A percentile compares a stretch with the other conserved stretches of the same genome.
phyloP scores from a whole-genome alignment of 2,888 invertebrate species.

The Hermodice carunculata region DNA sequence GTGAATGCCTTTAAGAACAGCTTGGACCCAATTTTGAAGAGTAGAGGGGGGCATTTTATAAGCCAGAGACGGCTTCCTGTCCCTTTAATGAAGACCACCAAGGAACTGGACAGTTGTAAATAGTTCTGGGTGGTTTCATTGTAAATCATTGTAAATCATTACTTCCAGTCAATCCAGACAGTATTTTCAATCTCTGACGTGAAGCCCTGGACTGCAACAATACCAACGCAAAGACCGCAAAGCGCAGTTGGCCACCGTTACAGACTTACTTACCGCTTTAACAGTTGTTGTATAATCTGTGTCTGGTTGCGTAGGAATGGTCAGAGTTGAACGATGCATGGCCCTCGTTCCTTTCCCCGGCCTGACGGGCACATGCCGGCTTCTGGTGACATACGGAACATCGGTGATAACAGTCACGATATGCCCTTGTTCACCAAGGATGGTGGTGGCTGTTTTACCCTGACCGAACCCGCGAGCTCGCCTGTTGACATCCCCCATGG shows the following conservation, averaged over 20 bases:
- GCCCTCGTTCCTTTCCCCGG: constrained; percentile 46
- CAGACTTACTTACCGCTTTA: constrained; percentile 47
- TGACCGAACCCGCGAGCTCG: constrained; percentile 3
- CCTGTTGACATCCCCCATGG: background rate
- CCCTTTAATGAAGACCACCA: too few species aligned
- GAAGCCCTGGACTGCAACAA: too few species aligned
- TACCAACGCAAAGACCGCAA: too few species aligned
- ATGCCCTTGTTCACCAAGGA: constrained; percentile 27
- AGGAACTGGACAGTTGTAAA: too few species aligned
- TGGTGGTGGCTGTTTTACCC: constrained; percentile 21
- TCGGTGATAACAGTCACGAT: constrained; percentile 24
- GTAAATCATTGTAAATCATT: too few species aligned
- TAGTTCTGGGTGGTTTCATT: too few species aligned
- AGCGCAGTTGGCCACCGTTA: background rate
- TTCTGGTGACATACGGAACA: constrained; percentile 11
- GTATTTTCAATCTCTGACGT: too few species aligned
- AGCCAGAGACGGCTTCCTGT: too few species aligned
- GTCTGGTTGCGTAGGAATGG: constrained; percentile 49
- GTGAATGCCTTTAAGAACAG: too few species aligned
- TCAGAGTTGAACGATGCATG: constrained; percentile 58
- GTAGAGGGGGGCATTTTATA: too few species aligned
- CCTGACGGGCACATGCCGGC: background rate
- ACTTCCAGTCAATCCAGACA: too few species aligned
- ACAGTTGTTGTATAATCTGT: constrained; percentile 51
- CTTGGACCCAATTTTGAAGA: too few species aligned